A percentile compares a stretch with the other conserved stretches of the same genome.
Evolutionary conservation across 2,888 invertebrate genomes (phyloP).

Genomic region (Folsomia candida): DNA sequence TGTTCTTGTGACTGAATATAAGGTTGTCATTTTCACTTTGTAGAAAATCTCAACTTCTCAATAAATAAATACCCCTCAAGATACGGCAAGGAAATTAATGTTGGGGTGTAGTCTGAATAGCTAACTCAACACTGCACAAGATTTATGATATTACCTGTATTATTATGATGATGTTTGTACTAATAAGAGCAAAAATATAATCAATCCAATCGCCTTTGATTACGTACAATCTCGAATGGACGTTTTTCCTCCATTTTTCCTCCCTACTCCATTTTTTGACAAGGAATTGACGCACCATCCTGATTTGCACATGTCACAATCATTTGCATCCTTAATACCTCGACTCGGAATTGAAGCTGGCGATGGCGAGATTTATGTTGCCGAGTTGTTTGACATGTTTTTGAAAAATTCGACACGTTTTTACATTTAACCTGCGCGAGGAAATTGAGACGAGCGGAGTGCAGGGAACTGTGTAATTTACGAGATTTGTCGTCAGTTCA

Average conservation of each 20-base stretch:
- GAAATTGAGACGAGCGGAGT: neutral
- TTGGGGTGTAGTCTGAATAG: too few relatives aligned
- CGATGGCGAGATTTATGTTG: neutral
- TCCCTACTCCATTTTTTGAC: too few relatives aligned
- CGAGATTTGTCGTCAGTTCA: neutral
- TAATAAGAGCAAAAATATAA: too few relatives aligned
- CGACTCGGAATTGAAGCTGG: neutral
- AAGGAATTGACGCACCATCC: neutral
- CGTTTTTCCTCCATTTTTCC: too few relatives aligned
- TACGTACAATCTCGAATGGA: too few relatives aligned
- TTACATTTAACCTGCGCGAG: neutral
- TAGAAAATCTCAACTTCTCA: neutral
- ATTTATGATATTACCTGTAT: too few relatives aligned
- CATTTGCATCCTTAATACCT: neutral
- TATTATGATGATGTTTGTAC: too few relatives aligned
- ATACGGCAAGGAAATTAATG: too few relatives aligned
- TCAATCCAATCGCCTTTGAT: too few relatives aligned
- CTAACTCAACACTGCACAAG: too few relatives aligned
- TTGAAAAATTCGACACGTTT: neutral
- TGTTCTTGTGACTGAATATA: too few relatives aligned
- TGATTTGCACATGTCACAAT: neutral
- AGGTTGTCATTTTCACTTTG: neutral
- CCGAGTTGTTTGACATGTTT: neutral
- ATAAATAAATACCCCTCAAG: neutral
- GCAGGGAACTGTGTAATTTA: neutral